phyloP scores from a whole-genome alignment of 92 coral and sea anemone species.

The Plumapathes pennacea region DNA sequence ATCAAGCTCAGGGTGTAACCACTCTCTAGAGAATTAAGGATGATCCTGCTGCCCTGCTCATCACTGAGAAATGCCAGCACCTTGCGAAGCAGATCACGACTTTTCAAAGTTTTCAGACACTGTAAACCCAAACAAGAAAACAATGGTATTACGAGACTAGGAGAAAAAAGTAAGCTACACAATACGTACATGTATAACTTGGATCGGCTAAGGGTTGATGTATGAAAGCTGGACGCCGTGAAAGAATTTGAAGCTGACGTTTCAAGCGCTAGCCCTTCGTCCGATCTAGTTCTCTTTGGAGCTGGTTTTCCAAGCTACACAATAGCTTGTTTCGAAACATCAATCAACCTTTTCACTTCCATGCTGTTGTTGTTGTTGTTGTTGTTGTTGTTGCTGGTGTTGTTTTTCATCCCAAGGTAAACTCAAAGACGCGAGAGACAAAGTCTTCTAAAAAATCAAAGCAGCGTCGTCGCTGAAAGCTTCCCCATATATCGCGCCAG shows the following conservation, averaged over 20 bases:
- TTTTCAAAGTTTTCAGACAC: constrained; percentile 70
- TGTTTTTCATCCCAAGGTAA: too few relatives aligned
- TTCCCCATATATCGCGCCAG: too few relatives aligned
- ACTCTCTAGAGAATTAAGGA: constrained; percentile 78
- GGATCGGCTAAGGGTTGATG: neutral
- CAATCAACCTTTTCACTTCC: neutral
- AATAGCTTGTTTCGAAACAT: neutral
- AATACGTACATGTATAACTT: neutral
- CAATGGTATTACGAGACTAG: too few relatives aligned
- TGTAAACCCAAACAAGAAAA: constrained; percentile 18
- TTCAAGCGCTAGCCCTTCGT: too few relatives aligned
- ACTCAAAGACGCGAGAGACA: too few relatives aligned
- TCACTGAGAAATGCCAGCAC: constrained; percentile 66
- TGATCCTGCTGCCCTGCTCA: constrained; percentile 77
- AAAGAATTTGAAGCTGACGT: neutral
- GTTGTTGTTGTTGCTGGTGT: too few relatives aligned
- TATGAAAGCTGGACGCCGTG: neutral
- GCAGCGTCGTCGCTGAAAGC: too few relatives aligned
- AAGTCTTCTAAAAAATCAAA: too few relatives aligned
- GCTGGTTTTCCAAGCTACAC: too few relatives aligned
- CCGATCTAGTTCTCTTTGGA: too few relatives aligned
- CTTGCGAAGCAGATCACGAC: constrained; percentile 45
- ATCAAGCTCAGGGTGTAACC: constrained; percentile 80
- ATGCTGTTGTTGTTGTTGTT: neutral
- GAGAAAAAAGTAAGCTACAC: neutral